Evolutionary conservation across 2,888 invertebrate species (phyloP).

Genomic region (Asteroscopus sphinx): DNA sequence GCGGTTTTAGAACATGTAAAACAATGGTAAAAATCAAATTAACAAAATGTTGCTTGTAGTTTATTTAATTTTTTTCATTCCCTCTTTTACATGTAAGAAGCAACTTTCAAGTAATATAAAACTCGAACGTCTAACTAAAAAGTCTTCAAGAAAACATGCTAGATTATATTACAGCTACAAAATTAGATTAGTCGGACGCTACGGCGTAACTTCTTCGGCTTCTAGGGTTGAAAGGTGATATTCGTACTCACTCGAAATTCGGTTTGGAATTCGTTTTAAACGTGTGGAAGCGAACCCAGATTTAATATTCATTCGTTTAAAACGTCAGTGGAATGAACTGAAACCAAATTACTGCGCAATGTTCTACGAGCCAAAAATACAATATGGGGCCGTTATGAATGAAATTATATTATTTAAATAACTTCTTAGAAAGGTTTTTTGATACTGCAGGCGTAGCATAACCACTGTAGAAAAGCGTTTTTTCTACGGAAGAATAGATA

Average conservation of each 20-base stretch:
- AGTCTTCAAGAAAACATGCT: constrained; percentile 42
- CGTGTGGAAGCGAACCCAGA: constrained; percentile 40
- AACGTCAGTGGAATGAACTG: constrained; percentile 42
- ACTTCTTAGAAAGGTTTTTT: constrained; percentile 16
- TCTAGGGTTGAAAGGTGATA: constrained; percentile 47
- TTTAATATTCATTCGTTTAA: constrained; percentile 47
- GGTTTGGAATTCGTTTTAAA: constrained; percentile 39
- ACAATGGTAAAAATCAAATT: constrained; percentile 29
- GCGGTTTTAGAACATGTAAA: constrained; percentile 34
- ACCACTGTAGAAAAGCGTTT: too few relatives aligned
- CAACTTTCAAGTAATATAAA: constrained; percentile 19
- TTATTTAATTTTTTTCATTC: neutral
- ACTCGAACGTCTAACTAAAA: constrained; percentile 31
- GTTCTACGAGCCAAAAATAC: constrained; percentile 32
- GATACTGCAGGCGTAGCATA: too few relatives aligned
- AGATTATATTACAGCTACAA: constrained; percentile 41
- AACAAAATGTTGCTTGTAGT: constrained; percentile 8
- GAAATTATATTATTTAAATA: constrained; percentile 11
- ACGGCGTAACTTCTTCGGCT: constrained; percentile 40
- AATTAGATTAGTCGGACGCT: constrained; percentile 53
- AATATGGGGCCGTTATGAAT: constrained; percentile 2
- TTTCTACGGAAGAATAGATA: too few relatives aligned
- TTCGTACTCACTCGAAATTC: constrained; percentile 38
- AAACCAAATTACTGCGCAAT: constrained; percentile 34
- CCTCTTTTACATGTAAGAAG: neutral